Evolutionary conservation across 2,113 vertebrate species (phyloP).

Genomic region (Coptodon bakossiorum): DNA sequence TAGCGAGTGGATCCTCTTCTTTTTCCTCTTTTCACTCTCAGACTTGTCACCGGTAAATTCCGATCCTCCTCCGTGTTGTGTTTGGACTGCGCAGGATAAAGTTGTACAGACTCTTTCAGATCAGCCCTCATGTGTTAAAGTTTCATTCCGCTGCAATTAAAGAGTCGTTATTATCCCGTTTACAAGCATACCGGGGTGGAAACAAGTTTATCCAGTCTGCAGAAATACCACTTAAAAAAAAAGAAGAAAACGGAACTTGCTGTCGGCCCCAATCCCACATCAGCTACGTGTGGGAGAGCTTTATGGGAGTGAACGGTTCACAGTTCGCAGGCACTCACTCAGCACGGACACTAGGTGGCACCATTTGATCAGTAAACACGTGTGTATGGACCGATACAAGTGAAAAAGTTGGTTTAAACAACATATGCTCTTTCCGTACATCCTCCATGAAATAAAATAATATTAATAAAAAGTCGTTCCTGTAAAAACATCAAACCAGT

Average conservation of each 20-base stretch:
- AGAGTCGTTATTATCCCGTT: not conserved
- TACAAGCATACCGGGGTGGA: constrained; percentile 12
- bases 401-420: not conserved
- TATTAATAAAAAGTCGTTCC: not conserved
- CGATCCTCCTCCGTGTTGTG: constrained; percentile 33
- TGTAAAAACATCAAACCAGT: not conserved
- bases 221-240: not conserved
- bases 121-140: not conserved
- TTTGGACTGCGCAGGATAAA: constrained; percentile 9
- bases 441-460: not conserved
- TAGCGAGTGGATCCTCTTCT: not conserved
- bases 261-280: constrained; percentile 33
- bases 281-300: constrained; percentile 43
- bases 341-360: constrained; percentile 13
- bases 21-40: not conserved
- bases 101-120: not conserved
- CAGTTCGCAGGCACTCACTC: not conserved
- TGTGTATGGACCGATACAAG: too few relatives aligned
- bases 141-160: not conserved
- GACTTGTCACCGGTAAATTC: constrained; percentile 62
- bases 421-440: not conserved
- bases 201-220: constrained; percentile 18
- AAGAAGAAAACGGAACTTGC: constrained; percentile 34
- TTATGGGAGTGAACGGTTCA: not conserved
- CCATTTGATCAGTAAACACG: not conserved